These are phyloP conservation scores for Dryas iulia DNA, from an alignment of 1,140 invertebrate species.

Conservation along the genomic window DNA sequence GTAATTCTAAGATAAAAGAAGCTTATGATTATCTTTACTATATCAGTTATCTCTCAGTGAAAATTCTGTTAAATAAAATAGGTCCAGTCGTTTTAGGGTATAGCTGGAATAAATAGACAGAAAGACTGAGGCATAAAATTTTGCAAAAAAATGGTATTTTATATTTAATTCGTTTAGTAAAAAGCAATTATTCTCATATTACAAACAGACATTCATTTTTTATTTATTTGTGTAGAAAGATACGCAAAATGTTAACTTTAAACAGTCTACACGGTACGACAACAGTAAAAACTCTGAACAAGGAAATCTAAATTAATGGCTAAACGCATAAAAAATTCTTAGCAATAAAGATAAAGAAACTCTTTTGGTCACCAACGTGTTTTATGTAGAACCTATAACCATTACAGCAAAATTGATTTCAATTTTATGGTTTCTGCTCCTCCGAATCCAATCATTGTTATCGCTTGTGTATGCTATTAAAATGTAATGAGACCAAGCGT, in stretches of 20 bases:
- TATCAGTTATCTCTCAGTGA: too few relatives aligned
- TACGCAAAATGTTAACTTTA: background rate
- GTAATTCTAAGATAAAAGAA: too few relatives aligned
- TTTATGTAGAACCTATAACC: conserved; percentile 74
- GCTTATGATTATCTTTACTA: too few relatives aligned
- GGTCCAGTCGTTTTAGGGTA: too few relatives aligned
- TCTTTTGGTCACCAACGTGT: conserved; percentile 61
- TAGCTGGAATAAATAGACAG: too few relatives aligned
- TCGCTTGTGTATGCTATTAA: conserved; percentile 72
- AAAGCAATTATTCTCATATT: too few relatives aligned
- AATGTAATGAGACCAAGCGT: conserved; percentile 68
- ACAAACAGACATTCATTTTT: too few relatives aligned
- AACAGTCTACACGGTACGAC: background rate
- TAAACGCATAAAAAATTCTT: conserved; percentile 35
- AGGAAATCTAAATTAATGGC: conserved; percentile 32
- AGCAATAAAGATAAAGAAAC: conserved; percentile 62
- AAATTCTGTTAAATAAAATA: too few relatives aligned
- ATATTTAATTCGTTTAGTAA: too few relatives aligned
- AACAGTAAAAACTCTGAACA: conserved; percentile 2
- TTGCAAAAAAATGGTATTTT: too few relatives aligned
- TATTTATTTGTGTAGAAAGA: too few relatives aligned
- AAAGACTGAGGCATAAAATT: too few relatives aligned
- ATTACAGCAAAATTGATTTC: conserved; percentile 78
- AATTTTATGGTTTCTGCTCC: conserved; percentile 77
- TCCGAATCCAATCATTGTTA: conserved; percentile 78